phyloP scores from a whole-genome alignment of 2,888 invertebrate species.

The Amphipoea oculea region DNA sequence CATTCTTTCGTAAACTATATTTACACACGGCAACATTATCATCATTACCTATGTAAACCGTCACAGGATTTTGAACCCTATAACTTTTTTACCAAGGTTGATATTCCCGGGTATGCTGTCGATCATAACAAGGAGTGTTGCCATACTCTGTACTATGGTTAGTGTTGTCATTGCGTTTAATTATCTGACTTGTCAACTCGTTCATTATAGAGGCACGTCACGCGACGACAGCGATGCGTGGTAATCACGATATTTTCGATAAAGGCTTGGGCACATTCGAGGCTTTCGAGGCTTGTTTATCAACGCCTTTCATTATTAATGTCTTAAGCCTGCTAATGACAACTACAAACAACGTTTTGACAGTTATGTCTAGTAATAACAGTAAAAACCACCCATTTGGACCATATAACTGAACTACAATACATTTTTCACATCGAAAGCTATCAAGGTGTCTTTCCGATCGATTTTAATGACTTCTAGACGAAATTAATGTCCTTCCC shows the following conservation, averaged over 20 bases:
- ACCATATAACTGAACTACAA: conserved; percentile 22
- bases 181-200: conserved; percentile 66
- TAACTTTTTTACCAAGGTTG: rapidly evolving
- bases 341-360: conserved; percentile 34
- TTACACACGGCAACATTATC: conserved; percentile 61
- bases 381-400: conserved; percentile 32
- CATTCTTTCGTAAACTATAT: conserved; percentile 59
- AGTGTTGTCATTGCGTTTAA: conserved; percentile 65
- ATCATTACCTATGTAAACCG: conserved; percentile 9
- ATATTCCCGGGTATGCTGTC: not conserved
- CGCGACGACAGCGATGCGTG: conserved; percentile 60
- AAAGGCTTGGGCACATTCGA: conserved; percentile 33
- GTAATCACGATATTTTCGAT: conserved; percentile 59
- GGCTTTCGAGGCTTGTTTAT: conserved; percentile 10
- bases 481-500: conserved; percentile 36
- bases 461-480: conserved; percentile 32
- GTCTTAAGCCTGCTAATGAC: conserved; percentile 44
- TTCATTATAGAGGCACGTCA: conserved; percentile 60
- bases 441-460: conserved; percentile 35
- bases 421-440: conserved; percentile 42
- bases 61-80: conserved; percentile 20
- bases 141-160: conserved; percentile 48
- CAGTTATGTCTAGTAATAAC: conserved; percentile 39
- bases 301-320: conserved; percentile 45
- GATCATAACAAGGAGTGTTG: conserved; percentile 56